phyloP scores from a whole-genome alignment of 1,140 invertebrate genomes.

The Ditylenchus dipsaci region DNA sequence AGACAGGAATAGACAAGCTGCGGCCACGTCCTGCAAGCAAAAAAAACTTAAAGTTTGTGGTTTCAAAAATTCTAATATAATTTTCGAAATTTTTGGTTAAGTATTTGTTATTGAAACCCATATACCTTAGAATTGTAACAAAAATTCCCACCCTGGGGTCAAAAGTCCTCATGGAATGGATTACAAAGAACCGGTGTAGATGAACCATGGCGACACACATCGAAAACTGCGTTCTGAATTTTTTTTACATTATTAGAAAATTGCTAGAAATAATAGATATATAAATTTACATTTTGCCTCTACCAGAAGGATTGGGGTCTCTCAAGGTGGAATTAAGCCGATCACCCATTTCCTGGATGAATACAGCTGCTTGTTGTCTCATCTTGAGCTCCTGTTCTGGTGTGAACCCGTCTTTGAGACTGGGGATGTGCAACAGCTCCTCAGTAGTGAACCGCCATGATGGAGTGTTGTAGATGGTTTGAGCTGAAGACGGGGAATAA shows the following conservation, averaged over 20 bases:
- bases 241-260: no score
- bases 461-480: neutral
- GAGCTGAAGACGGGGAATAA: neutral
- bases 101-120: no score
- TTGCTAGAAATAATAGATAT: no score
- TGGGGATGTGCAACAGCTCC: conserved; percentile 12
- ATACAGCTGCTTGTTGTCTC: conserved; percentile 7
- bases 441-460: conserved; percentile 9
- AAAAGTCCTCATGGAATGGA: conserved; percentile 33
- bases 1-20: conserved; percentile 34
- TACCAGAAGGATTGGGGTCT: neutral
- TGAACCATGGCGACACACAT: conserved; percentile 30
- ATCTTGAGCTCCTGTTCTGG: conserved; percentile 8
- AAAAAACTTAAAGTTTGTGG: neutral
- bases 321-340: neutral
- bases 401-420: conserved; percentile 9
- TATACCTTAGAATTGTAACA: no score
- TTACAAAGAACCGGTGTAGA: conserved; percentile 30
- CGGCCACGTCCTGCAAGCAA: conserved; percentile 32
- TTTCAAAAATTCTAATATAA: neutral
- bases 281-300: conserved; percentile 5
- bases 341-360: conserved; percentile 19
- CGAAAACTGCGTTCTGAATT: conserved; percentile 19
- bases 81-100: conserved; percentile 7
- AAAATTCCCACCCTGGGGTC: conserved; percentile 27